These are phyloP conservation scores for Hemistola chrysoprasaria DNA, from an alignment of 2,888 invertebrate genomes.

Conservation along the genomic window DNA sequence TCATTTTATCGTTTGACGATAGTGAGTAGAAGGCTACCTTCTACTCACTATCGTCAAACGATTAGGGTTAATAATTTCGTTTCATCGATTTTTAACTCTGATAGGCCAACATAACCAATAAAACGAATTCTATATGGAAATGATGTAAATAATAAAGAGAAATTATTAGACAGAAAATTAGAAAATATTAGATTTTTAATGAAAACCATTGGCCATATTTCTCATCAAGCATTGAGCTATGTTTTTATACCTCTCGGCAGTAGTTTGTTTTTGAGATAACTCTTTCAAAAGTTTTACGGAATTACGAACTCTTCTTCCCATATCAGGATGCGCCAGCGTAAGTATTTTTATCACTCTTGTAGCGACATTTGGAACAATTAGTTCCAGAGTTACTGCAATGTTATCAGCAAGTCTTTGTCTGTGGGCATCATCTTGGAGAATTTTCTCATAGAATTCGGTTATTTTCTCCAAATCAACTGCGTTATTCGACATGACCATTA, in stretches of 20 bases:
- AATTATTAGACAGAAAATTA: no score
- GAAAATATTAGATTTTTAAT: background rate
- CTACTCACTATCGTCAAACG: no score
- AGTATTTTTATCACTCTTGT: constrained; percentile 90
- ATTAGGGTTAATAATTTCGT: no score
- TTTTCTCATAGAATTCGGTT: constrained; percentile 85
- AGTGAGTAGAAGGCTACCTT: background rate
- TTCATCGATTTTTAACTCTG: no score
- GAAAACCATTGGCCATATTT: constrained; percentile 3
- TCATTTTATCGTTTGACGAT: constrained; percentile 4
- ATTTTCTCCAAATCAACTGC: constrained; percentile 77
- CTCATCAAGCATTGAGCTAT: constrained; percentile 18
- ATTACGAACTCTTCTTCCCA: constrained; percentile 84
- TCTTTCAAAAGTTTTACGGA: constrained; percentile 20
- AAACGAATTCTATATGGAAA: no score
- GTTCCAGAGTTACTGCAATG: constrained; percentile 10
- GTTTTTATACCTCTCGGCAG: constrained; percentile 8
- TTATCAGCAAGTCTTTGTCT: constrained; percentile 20
- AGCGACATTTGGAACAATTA: constrained; percentile 44
- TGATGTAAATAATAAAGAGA: no score
- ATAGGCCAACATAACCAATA: no score
- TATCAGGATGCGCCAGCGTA: constrained; percentile 86
- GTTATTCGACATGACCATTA: constrained; percentile 31
- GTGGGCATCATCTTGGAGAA: constrained; percentile 78
- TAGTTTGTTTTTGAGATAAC: constrained; percentile 2